phyloP scores from a whole-genome alignment of 2,113 vertebrate genomes.

The Ranitomeya variabilis region DNA sequence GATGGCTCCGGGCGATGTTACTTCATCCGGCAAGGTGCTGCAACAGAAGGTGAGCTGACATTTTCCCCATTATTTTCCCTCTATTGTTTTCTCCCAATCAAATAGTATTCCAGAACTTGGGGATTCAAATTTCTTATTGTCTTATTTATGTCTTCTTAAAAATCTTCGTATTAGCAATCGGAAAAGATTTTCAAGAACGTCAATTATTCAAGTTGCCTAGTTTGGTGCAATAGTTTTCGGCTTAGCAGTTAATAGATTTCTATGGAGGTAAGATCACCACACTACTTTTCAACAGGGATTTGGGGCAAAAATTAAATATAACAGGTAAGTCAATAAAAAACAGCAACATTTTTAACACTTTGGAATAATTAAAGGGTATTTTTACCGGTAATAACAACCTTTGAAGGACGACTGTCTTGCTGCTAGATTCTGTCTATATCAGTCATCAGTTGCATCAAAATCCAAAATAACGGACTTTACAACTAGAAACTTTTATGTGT shows the following conservation, averaged over 20 bases:
- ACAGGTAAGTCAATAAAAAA: neutral
- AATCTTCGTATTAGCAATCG: no score
- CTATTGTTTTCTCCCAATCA: no score
- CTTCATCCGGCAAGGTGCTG: no score
- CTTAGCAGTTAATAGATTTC: neutral
- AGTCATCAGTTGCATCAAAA: neutral
- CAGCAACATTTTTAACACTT: neutral
- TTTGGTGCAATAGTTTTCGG: neutral
- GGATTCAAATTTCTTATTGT: no score
- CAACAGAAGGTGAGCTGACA: no score
- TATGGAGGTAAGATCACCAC: neutral
- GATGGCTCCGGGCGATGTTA: no score
- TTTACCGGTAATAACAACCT: neutral
- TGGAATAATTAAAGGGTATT: neutral
- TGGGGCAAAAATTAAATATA: no score
- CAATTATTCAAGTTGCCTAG: no score
- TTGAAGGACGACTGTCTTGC: neutral
- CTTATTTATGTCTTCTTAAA: no score
- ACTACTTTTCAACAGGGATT: neutral
- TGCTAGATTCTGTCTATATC: neutral
- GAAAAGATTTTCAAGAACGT: no score
- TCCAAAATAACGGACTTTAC: neutral
- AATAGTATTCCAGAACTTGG: no score
- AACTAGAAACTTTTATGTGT: neutral
- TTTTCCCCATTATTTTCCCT: no score